phyloP scores from a whole-genome alignment of 1,140 invertebrate genomes.

The Bombus soroeensis region DNA sequence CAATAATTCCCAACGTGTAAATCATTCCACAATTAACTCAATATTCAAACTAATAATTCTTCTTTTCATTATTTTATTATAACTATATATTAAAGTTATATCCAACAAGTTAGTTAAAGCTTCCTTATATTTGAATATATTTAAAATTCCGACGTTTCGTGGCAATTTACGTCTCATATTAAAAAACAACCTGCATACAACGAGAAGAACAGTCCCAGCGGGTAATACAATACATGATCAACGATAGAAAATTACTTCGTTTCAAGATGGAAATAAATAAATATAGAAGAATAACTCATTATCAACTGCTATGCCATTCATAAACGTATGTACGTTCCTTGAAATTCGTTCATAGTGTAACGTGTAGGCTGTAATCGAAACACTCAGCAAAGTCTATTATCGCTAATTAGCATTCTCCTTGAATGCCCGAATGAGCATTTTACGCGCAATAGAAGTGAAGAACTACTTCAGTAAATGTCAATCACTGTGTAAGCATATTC shows the following conservation, averaged over 20 bases:
- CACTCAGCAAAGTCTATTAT: constrained; percentile 26
- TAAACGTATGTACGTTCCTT: constrained; percentile 34
- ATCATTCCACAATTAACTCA: too few relatives aligned
- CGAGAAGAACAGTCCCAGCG: neutral
- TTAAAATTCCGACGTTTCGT: neutral
- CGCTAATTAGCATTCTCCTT: constrained; percentile 34
- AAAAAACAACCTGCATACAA: neutral
- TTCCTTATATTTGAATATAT: neutral
- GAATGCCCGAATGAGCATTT: constrained; percentile 18
- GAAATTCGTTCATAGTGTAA: constrained; percentile 29
- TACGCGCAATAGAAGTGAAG: constrained; percentile 41
- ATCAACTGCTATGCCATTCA: constrained; percentile 38
- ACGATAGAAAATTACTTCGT: constrained; percentile 10
- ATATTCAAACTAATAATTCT: too few relatives aligned
- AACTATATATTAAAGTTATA: too few relatives aligned
- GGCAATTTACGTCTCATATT: neutral
- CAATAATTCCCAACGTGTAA: too few relatives aligned
- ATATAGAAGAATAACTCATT: neutral
- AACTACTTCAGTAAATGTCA: constrained; percentile 58
- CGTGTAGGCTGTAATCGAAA: constrained; percentile 29
- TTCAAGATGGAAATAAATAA: constrained; percentile 26
- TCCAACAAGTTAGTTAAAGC: too few relatives aligned
- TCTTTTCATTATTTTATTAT: too few relatives aligned
- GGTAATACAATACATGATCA: neutral
- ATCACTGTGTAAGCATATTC: constrained; percentile 60